These are phyloP conservation scores for Nettapus auritus DNA, from an alignment of 2,113 vertebrate species.

Conservation along the genomic window DNA sequence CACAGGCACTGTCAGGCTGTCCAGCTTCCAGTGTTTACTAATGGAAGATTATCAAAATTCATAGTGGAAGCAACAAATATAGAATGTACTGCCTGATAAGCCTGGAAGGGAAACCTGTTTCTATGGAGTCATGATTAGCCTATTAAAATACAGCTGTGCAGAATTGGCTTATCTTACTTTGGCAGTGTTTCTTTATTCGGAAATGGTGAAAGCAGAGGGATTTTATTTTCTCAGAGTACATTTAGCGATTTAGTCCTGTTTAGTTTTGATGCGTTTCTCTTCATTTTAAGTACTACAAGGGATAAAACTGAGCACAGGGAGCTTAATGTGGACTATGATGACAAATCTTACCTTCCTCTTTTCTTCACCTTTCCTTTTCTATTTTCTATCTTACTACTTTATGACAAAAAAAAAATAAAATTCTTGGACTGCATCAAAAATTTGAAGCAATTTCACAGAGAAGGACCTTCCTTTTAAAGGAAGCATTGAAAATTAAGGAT, in stretches of 20 bases:
- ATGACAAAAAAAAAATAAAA: background rate
- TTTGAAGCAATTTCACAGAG: background rate
- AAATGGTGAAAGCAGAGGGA: conserved; percentile 24
- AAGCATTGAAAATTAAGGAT: background rate
- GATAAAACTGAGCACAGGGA: background rate
- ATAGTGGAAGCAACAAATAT: conserved; percentile 57
- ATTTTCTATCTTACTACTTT: background rate
- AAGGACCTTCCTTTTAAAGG: background rate
- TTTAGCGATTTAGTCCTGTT: conserved; percentile 55
- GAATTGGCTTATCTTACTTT: conserved; percentile 63
- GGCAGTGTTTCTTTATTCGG: conserved; percentile 23
- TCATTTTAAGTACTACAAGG: background rate
- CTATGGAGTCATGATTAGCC: conserved; percentile 54
- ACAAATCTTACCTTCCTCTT: background rate
- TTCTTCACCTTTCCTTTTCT: conserved; percentile 2
- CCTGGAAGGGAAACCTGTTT: conserved; percentile 63
- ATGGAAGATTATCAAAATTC: conserved; percentile 50
- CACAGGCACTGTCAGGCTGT: conserved; percentile 12
- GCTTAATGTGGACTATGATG: background rate
- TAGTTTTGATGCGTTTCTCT: conserved; percentile 46
- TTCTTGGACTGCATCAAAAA: background rate
- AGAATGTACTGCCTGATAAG: conserved; percentile 52
- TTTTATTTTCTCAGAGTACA: conserved; percentile 48
- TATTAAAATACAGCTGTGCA: conserved; percentile 45
- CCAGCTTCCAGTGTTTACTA: conserved; percentile 61